Conservation (phyloP, 2,888 invertebrate species). For the Lasioglossum oenotherae region DNA sequence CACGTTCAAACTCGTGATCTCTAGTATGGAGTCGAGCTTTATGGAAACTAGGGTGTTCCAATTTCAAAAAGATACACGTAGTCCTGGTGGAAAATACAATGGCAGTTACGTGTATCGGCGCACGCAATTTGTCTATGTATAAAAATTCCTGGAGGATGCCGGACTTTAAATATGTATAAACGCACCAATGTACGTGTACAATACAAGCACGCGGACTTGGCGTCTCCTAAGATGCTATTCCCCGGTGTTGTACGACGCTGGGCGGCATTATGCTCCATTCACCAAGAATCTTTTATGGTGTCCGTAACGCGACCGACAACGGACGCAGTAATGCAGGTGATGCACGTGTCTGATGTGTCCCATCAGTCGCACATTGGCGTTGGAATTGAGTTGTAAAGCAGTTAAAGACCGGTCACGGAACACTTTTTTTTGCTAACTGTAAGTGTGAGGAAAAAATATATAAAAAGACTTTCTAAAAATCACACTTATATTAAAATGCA, state of each 20-base stretch:
- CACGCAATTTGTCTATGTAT: slow-evolving; percentile 2
- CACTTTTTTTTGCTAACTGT: too few species aligned
- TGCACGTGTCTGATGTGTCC: slow-evolving; percentile 33
- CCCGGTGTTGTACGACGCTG: slow-evolving; percentile 6
- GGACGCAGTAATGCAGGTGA: slow-evolving; percentile 37
- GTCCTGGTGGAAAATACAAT: background rate
- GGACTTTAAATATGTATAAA: slow-evolving; percentile 48
- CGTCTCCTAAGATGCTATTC: background rate
- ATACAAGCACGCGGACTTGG: background rate
- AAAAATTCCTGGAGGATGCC: slow-evolving; percentile 23
- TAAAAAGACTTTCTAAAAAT: too few species aligned
- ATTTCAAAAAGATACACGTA: background rate
- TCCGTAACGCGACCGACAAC: slow-evolving; percentile 40
- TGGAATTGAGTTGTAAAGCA: slow-evolving; percentile 40
- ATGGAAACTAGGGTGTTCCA: background rate
- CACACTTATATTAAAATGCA: too few species aligned
- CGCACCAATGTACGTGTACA: background rate
- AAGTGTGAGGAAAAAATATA: too few species aligned
- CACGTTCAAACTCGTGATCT: too few species aligned
- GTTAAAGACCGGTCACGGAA: slow-evolving; percentile 15
- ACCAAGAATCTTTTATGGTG: slow-evolving; percentile 51
- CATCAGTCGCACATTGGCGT: slow-evolving; percentile 19
- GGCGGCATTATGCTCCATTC: slow-evolving; percentile 35
- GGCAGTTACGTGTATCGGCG: background rate
- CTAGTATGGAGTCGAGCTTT: too few species aligned